Evolutionary conservation across 2,113 vertebrate species (phyloP).

Genomic region (Takifugu bimaculatus): DNA sequence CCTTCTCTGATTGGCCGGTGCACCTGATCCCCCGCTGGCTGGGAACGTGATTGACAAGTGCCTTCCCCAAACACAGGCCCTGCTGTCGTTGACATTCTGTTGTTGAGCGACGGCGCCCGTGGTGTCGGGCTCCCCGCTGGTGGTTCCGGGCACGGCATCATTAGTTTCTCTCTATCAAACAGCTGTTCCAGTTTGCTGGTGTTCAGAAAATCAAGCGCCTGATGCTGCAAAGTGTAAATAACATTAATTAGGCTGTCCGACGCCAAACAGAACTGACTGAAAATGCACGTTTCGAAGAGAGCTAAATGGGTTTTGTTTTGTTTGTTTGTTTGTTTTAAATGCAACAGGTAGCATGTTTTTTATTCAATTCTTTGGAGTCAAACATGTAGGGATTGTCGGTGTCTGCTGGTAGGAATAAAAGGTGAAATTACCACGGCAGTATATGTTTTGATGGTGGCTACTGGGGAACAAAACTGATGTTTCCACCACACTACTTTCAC

Average conservation of each 20-base stretch:
- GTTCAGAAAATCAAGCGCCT: constrained; percentile 33
- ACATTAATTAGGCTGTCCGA: constrained; percentile 33
- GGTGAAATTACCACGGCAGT: no score
- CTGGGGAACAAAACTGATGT: no score
- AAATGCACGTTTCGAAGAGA: neutral
- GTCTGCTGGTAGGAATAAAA: no score
- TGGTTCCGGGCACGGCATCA: constrained; percentile 65
- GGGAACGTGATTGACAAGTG: constrained; percentile 70
- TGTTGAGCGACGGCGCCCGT: constrained; percentile 60
- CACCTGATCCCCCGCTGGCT: constrained; percentile 56
- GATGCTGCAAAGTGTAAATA: constrained; percentile 49
- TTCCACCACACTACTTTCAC: no score
- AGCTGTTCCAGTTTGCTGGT: constrained; percentile 56
- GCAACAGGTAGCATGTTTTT: no score
- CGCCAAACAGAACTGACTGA: no score
- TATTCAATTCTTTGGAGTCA: no score
- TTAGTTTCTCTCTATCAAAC: constrained; percentile 66
- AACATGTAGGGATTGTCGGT: no score
- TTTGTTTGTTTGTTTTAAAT: no score
- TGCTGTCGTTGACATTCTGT: constrained; percentile 45
- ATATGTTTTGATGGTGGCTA: no score
- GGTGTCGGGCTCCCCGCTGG: constrained; percentile 53
- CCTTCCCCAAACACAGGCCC: constrained; percentile 69
- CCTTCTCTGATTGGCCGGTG: constrained; percentile 65
- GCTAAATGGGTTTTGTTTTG: no score